Evolutionary conservation across 2,113 vertebrate genomes (phyloP), one percentile per base, ranked within the genome.

Genomic region (Tursiops truncatus): DNA sequence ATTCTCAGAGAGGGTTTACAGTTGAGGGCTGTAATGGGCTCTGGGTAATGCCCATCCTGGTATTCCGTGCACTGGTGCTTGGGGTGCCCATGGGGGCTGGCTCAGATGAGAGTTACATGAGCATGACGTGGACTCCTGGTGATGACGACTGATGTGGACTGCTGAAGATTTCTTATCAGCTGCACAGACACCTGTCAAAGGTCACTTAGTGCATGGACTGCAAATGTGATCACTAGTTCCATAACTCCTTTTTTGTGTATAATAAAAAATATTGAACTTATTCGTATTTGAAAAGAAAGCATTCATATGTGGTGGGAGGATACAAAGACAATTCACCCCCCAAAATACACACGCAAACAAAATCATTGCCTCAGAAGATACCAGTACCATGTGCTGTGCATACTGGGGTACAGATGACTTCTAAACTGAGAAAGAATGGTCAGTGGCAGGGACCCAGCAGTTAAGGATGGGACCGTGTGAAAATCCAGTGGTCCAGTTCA

Each of bases 271-370:
- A 81, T 10, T 38, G 13, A 65, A 31, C 18, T 76, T 41, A 50
- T 26, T 83, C 3, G 1, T 33, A 41, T 67, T 84, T 84, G 44
- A 9, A 31, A 73, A 53, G 50, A 71, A 53, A 50, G 3, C 65
- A 50, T 50, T 77, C 26, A 31, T 76, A 38, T 92, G 94, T 91
- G 33, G 9, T 73, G 21, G 38, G 53, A 71, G 3, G 26, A 50
- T 80, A 23, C 50, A 82, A 90, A 87, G 92, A 33, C 73, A 65
- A 71, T 76, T 81, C 20, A 80, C 53, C 5, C 56, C 63, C 68
- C 84, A 63, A 82, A 85, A 86, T 38, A 26, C 17, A 41, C 1
- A 81, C 2, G 44, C 33, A 41, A 3, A 53, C 33, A 41, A 14
- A 62, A 25, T 23, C 0, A 47, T 81, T 17, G 18, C 36, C 9